phyloP scores from a whole-genome alignment of 2,888 invertebrate species.

The Automeris io region DNA sequence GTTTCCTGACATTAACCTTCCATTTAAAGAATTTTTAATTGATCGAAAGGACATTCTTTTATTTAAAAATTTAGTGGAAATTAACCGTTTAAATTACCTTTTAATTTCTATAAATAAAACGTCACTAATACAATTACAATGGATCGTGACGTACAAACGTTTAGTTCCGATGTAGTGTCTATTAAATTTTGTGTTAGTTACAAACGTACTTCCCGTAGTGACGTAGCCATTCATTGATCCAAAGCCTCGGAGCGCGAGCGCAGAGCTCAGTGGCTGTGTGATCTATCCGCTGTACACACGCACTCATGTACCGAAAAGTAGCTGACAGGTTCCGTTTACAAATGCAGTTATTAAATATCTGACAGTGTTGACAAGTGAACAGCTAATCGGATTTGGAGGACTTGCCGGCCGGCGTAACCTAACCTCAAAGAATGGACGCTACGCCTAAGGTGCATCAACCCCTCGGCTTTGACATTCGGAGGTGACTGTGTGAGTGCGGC shows the following conservation, averaged over 20 bases:
- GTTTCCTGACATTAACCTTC: constrained; percentile 3
- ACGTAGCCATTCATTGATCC: constrained; percentile 66
- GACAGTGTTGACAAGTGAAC: not conserved
- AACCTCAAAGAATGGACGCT: constrained; percentile 46
- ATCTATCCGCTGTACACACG: constrained; percentile 71
- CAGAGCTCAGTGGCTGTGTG: constrained; percentile 67
- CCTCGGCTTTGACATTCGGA: constrained; percentile 36
- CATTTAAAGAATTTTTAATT: not conserved
- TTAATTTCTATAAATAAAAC: constrained; percentile 30
- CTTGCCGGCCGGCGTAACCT: constrained; percentile 38
- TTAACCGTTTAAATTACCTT: constrained; percentile 17
- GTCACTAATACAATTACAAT: constrained; percentile 50
- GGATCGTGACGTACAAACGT: constrained; percentile 43
- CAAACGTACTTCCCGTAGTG: constrained; percentile 70
- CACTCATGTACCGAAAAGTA: constrained; percentile 46
- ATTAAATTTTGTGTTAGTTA: constrained; percentile 52
- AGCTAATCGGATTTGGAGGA: not conserved
- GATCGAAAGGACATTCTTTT: not conserved
- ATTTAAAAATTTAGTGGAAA: constrained; percentile 4
- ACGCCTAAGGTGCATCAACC: constrained; percentile 44
- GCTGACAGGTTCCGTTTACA: constrained; percentile 3
- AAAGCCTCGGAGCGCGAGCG: constrained; percentile 53
- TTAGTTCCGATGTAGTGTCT: constrained; percentile 45
- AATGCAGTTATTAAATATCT: constrained; percentile 2
- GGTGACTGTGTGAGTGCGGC: constrained; percentile 63